These are phyloP conservation scores for Scaptomyza reducta DNA, from an alignment of 2,888 invertebrate genomes.

Conservation along the genomic window DNA sequence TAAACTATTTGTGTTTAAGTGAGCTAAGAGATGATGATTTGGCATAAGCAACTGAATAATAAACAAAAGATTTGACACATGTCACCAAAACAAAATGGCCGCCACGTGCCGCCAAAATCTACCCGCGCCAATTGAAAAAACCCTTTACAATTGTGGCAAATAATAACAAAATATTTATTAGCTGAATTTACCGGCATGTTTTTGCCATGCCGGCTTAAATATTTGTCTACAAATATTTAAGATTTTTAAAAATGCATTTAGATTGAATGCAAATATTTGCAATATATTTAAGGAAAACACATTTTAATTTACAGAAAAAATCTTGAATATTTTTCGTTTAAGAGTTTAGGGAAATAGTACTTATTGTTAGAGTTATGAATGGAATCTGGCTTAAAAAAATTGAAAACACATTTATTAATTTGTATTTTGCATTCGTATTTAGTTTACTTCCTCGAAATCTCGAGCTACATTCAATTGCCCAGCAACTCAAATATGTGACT, in stretches of 20 bases:
- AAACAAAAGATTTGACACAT: too few relatives aligned
- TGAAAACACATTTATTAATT: not conserved
- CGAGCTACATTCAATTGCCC: slow-evolving; percentile 29
- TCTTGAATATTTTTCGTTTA: not conserved
- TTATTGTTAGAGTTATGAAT: not conserved
- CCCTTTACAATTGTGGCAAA: too few relatives aligned
- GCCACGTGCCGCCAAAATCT: too few relatives aligned
- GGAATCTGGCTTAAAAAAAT: not conserved
- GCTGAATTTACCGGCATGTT: not conserved
- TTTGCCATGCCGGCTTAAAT: not conserved
- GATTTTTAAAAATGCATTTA: too few relatives aligned
- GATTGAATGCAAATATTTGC: not conserved
- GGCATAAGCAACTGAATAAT: too few relatives aligned
- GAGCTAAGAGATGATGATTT: too few relatives aligned
- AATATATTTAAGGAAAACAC: not conserved
- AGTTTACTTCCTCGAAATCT: not conserved
- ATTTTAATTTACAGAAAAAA: not conserved
- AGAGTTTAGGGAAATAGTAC: too few relatives aligned
- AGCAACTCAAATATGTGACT: slow-evolving; percentile 10
- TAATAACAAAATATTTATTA: too few relatives aligned
- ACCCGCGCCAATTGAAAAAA: too few relatives aligned
- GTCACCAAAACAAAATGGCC: too few relatives aligned
- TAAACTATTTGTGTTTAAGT: too few relatives aligned
- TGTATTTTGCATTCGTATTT: slow-evolving; percentile 1
- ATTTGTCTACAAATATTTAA: too few relatives aligned